phyloP scores from a whole-genome alignment of 1,140 invertebrate species.

The Neodiprion virginianus region DNA sequence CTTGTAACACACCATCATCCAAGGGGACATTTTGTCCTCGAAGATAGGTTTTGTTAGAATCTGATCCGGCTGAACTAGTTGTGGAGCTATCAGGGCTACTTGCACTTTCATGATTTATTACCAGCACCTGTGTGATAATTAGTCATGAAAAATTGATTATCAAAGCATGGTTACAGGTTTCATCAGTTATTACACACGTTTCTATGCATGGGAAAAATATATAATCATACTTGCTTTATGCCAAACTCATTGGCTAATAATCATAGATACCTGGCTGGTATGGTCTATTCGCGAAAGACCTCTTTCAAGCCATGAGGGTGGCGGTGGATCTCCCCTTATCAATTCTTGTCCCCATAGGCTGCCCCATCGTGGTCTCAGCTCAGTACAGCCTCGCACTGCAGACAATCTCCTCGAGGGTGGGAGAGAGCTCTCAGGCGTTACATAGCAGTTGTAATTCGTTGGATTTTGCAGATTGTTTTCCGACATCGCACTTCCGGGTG shows the following conservation, averaged over 20 bases:
- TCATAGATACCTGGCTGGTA: conserved; percentile 46
- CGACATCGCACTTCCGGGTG: conserved; percentile 29
- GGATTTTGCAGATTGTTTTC: conserved; percentile 53
- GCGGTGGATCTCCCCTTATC: conserved; percentile 46
- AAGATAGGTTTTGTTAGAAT: conserved; percentile 67
- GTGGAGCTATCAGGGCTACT: conserved; percentile 54
- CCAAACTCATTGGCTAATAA: not conserved
- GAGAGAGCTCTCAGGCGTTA: conserved; percentile 43
- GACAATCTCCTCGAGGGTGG: conserved; percentile 49
- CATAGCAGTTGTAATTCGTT: conserved; percentile 38
- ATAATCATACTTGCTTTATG: not conserved
- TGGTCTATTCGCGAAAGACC: conserved; percentile 60
- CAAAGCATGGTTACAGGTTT: no score
- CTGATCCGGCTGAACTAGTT: conserved; percentile 46
- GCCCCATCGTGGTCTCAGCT: conserved; percentile 73
- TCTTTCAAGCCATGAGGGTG: conserved; percentile 71
- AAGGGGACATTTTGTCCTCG: conserved; percentile 77
- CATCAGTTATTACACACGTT: no score
- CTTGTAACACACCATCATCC: conserved; percentile 70
- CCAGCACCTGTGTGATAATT: conserved; percentile 45
- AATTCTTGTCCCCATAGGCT: conserved; percentile 71
- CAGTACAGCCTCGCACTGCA: conserved; percentile 59
- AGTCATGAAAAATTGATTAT: not conserved
- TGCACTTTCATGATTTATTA: conserved; percentile 56
- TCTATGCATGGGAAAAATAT: no score